Conservation (phyloP, 2,113 vertebrate species). For the Mionectes macconnelli region DNA sequence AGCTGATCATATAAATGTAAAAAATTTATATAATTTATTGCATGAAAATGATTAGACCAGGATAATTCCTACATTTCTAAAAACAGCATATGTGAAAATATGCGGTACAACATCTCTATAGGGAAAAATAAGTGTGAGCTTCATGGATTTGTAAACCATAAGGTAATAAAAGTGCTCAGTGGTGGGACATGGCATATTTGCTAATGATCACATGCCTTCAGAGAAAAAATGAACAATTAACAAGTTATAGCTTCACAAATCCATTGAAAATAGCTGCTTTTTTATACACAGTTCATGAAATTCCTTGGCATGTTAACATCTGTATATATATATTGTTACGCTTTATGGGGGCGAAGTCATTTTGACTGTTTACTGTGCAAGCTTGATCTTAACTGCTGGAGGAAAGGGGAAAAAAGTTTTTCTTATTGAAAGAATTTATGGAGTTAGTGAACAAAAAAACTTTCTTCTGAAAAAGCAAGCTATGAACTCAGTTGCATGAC, state of each 20-base stretch:
- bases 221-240: neutral
- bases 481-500: neutral
- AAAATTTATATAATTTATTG: no score
- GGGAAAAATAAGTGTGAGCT: neutral
- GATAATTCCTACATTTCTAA: neutral
- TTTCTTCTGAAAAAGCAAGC: neutral
- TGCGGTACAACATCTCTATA: neutral
- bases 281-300: neutral
- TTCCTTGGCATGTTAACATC: neutral
- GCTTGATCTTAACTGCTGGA: neutral
- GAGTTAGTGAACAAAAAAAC: neutral
- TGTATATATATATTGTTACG: neutral
- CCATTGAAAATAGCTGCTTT: neutral
- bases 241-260: neutral
- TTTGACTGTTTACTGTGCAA: neutral
- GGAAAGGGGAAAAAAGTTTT: neutral
- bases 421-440: neutral
- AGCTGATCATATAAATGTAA: neutral
- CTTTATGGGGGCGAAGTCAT: neutral
- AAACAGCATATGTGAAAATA: neutral
- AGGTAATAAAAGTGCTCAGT: neutral
- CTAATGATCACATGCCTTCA: neutral
- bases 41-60: neutral
- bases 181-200: neutral
- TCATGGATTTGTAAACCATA: neutral